phyloP scores from a whole-genome alignment of 2,113 vertebrate genomes.

The Albula glossodonta region DNA sequence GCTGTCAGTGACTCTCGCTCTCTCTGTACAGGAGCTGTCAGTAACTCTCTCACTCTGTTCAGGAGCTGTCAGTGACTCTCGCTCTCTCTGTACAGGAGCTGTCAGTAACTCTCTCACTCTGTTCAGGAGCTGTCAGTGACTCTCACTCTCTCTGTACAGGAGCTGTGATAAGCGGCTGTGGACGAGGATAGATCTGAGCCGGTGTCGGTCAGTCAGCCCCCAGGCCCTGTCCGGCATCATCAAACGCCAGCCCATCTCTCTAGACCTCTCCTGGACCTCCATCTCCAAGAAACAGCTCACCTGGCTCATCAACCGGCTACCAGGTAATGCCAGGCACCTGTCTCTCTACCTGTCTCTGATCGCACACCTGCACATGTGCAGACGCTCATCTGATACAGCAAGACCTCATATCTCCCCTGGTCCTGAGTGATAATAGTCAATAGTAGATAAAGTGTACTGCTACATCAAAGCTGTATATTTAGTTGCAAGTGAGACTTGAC shows the following conservation, averaged over 20 bases:
- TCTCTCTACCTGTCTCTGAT: background rate
- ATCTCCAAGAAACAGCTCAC: conserved; percentile 95
- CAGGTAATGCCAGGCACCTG: conserved; percentile 65
- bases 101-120: background rate
- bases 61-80: conserved; percentile 73
- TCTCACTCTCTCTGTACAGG: conserved; percentile 50
- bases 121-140: background rate
- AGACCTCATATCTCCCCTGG: too few relatives aligned
- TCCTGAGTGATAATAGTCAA: too few relatives aligned
- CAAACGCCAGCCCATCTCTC: conserved; percentile 86
- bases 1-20: too few relatives aligned
- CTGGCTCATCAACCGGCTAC: conserved; percentile 90
- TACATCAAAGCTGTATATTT: too few relatives aligned
- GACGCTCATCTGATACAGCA: too few relatives aligned
- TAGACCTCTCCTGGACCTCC: conserved; percentile 96
- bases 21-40: too few relatives aligned
- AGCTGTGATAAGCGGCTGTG: conserved; percentile 93
- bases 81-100: conserved; percentile 75
- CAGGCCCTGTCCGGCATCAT: conserved; percentile 90
- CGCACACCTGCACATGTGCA: background rate
- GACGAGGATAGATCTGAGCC: conserved; percentile 90
- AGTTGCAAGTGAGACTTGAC: too few relatives aligned
- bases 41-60: too few relatives aligned
- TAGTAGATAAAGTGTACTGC: too few relatives aligned
- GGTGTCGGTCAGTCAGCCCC: conserved; percentile 87